Conservation (phyloP, 2,113 vertebrate genomes). For the Bos javanicus region DNA sequence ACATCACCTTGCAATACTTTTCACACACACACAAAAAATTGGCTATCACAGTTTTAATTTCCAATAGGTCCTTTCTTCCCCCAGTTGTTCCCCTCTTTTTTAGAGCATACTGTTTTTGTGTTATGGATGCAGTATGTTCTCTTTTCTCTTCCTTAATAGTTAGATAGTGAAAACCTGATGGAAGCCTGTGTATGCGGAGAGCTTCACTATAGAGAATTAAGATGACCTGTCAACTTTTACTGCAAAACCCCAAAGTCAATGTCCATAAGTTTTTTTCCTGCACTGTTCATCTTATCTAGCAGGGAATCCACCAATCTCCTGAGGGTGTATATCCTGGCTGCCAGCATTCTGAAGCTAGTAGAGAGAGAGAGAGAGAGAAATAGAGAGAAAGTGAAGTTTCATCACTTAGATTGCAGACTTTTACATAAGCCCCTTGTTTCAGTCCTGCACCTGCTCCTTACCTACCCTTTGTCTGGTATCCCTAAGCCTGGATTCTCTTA, state of each 20-base stretch:
- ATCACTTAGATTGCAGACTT: background rate
- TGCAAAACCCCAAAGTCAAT: constrained; percentile 8
- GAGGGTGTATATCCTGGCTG: background rate
- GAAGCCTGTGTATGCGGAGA: background rate
- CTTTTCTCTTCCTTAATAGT: background rate
- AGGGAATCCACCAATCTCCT: background rate
- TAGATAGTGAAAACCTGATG: background rate
- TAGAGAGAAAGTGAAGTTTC: background rate
- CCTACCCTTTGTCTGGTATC: background rate
- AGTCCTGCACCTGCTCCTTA: background rate
- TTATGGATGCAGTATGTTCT: background rate
- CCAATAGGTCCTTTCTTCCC: background rate
- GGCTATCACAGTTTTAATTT: background rate
- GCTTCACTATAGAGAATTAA: background rate
- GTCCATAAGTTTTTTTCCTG: background rate
- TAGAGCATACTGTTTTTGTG: background rate
- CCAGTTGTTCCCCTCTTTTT: background rate
- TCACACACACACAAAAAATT: background rate
- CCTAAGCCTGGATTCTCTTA: background rate
- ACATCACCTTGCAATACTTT: background rate
- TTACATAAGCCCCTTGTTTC: background rate
- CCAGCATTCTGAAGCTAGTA: background rate
- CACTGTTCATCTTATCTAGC: background rate
- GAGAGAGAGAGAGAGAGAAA: too few species aligned
- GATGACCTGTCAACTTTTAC: background rate